A percentile compares a stretch with the other conserved stretches of the same genome.
Conservation (phyloP, 2,888 invertebrate genomes). For the Ormyrus pomaceus region DNA sequence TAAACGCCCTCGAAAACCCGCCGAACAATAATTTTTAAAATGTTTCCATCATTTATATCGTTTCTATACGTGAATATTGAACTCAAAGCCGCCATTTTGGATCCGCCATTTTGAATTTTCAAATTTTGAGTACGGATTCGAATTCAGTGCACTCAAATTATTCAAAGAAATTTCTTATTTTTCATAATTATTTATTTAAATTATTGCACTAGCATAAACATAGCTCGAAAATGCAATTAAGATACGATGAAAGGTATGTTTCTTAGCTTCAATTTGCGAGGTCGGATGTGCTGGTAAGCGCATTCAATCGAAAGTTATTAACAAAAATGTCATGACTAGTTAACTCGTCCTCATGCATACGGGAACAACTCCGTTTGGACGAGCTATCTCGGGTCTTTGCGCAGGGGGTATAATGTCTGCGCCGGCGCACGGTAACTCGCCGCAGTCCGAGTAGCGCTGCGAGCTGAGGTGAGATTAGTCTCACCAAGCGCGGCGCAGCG, state of each 20-base stretch:
- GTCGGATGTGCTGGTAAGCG: neutral
- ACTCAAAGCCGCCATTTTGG: neutral
- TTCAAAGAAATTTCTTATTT: neutral
- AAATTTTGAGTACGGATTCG: neutral
- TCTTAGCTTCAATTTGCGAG: neutral
- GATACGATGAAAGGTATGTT: too few relatives aligned
- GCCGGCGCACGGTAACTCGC: too few relatives aligned
- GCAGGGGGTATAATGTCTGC: neutral
- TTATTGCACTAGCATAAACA: neutral
- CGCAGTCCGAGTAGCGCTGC: too few relatives aligned
- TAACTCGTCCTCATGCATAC: neutral
- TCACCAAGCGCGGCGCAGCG: too few relatives aligned
- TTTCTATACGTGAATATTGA: neutral
- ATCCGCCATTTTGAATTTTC: neutral
- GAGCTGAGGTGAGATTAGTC: too few relatives aligned
- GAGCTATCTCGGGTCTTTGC: slow-evolving; percentile 4
- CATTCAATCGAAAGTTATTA: neutral
- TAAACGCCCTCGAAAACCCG: too few relatives aligned
- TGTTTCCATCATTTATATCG: neutral
- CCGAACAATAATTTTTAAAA: neutral
- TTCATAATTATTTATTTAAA: neutral
- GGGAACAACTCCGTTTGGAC: slow-evolving; percentile 4
- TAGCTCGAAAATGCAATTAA: too few relatives aligned
- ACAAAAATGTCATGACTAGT: neutral
- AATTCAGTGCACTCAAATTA: neutral